Evolutionary conservation across 2,888 invertebrate species (phyloP), one percentile per base, ranked within the genome.

Genomic region (Dexiosoma caninum): DNA sequence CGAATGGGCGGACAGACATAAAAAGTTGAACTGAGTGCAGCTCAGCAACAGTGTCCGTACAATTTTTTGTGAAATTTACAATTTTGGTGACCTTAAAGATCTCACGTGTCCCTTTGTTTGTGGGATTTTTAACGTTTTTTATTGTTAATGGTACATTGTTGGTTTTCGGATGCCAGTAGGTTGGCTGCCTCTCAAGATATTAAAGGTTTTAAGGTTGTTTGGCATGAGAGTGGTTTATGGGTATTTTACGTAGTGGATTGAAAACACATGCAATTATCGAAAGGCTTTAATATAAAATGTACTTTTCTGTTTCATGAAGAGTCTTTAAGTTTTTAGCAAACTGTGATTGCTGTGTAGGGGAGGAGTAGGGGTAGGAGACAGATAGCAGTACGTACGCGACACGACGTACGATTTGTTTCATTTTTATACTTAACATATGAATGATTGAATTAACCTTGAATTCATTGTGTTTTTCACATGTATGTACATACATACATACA

Each of bases 71-170:
- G 16, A 77, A 71, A 60, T 78, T 78, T 78, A 78, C 67, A 74
- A 74, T 74, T 69, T 69, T 19, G 69, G 3, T 69, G 78, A 78
- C 78, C 78, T 78, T 74, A 55, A 74, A 78, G 46, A 67, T 60
- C 78, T 78, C 69, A 74, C 62, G 78, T 78, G 60, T 64, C 32
- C 32, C 23, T 51, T 42, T 72, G 62, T 72, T 72, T 72, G 23
- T 62, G 16, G 8, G 23, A 55, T 53, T 55, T 67, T 40, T 57
- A 49, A 10, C 12, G 14, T 57, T 42, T n/a, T 42, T 57, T 35
- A 5, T 35, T 60, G 51, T 51, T 60, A 49, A 57, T 35, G 35
- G 7, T 16, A 57, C 23, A 10, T 9, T 40, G 19, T 19, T 53
- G n/a, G 30, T 53, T 8, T 14, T 37, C 21, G 57, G 14, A 12